phyloP scores from a whole-genome alignment of 2,113 vertebrate species.

The Cervus canadensis region DNA sequence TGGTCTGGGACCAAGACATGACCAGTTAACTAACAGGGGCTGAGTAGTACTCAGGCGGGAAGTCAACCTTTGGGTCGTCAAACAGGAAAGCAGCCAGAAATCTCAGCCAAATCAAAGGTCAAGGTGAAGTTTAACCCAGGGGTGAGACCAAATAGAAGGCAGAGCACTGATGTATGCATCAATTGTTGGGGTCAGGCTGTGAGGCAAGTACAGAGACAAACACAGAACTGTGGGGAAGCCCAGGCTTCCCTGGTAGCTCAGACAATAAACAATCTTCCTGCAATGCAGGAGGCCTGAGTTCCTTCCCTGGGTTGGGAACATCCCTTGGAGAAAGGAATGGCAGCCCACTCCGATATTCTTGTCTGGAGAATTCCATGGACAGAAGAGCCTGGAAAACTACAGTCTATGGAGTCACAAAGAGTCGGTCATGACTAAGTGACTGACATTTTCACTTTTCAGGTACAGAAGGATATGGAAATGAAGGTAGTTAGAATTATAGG shows the following conservation, averaged over 20 bases:
- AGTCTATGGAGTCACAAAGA: not conserved
- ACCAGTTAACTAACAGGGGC: not conserved
- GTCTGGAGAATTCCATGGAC: not conserved
- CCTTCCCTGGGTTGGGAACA: not conserved
- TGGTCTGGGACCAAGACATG: not conserved
- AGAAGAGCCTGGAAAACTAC: not conserved
- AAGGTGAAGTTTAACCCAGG: not conserved
- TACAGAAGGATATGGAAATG: not conserved
- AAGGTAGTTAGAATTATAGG: not conserved
- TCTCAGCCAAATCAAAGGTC: not conserved
- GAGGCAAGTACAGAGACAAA: not conserved
- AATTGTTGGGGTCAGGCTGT: not conserved
- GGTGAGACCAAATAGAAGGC: not conserved
- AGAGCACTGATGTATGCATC: not conserved
- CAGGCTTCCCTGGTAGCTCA: not conserved
- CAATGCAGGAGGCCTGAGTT: not conserved
- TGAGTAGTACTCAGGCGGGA: not conserved
- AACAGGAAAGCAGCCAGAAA: not conserved
- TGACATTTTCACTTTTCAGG: not conserved
- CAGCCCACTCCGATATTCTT: not conserved
- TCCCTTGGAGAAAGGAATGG: not conserved
- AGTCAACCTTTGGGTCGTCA: not conserved
- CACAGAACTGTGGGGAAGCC: not conserved
- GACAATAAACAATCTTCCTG: not conserved
- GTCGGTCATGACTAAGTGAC: not conserved